A percentile compares a stretch with the other conserved stretches of the same genome.
Conservation (phyloP, 2,888 invertebrate genomes). For the Zygothrica quintamaculata region DNA sequence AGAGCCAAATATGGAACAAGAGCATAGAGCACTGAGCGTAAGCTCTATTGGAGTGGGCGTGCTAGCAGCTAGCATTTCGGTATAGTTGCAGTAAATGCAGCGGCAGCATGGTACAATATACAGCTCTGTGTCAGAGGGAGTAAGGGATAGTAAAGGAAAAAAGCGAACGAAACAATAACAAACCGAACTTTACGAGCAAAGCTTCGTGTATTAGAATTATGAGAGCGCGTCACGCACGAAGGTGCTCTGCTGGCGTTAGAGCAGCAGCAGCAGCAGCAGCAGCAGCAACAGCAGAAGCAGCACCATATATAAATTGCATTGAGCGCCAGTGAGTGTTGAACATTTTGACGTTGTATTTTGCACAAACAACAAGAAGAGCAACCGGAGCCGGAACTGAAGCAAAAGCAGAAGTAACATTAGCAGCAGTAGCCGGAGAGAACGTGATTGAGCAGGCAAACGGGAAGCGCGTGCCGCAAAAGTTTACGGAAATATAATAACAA, state of each 20-base stretch:
- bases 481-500: conserved; percentile 72
- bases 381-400: conserved; percentile 18
- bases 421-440: conserved; percentile 38
- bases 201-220: conserved; percentile 60
- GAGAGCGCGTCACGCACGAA: conserved; percentile 61
- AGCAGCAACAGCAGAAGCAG: conserved; percentile 33
- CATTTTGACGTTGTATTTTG: conserved; percentile 65
- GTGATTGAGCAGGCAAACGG: conserved; percentile 48
- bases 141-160: conserved; percentile 22
- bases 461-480: conserved; percentile 77
- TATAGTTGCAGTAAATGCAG: conserved; percentile 44
- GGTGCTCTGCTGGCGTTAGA: conserved; percentile 27
- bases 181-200: conserved; percentile 61
- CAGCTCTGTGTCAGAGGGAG: conserved; percentile 15
- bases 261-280: conserved; percentile 31
- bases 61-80: conserved; percentile 4
- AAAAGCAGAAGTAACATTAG: too few species aligned
- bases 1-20: not conserved
- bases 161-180: conserved; percentile 60
- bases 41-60: conserved; percentile 46
- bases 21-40: conserved; percentile 20
- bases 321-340: conserved; percentile 51
- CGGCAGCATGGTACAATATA: conserved; percentile 19
- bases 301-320: conserved; percentile 68
- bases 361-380: conserved; percentile 55